Conservation (phyloP, 2,888 invertebrate species). For the Cactoblastis cactorum region DNA sequence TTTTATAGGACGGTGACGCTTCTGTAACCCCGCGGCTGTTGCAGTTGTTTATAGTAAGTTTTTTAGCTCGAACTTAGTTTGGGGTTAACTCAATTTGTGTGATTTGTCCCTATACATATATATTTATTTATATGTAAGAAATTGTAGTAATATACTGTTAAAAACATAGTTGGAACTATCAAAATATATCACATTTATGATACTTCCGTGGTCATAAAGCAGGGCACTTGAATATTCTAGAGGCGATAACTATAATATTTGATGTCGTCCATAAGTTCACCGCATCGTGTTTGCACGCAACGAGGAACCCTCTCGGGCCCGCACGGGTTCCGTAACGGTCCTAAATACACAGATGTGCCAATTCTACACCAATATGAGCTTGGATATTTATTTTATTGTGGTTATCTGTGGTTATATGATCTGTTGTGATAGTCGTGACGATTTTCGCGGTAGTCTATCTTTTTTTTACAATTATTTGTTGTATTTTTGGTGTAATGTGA, state of each 20-base stretch:
- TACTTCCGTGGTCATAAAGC: background rate
- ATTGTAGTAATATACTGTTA: too few relatives aligned
- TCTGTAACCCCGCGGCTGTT: too few relatives aligned
- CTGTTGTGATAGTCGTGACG: background rate
- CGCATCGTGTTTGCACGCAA: background rate
- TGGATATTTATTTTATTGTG: constrained; percentile 2
- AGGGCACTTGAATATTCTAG: background rate
- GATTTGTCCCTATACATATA: too few relatives aligned
- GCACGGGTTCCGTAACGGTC: background rate
- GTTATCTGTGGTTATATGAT: background rate
- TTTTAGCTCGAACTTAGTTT: too few relatives aligned
- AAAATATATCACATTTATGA: too few relatives aligned
- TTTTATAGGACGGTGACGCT: too few relatives aligned
- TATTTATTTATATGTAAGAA: too few relatives aligned
- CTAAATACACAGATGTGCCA: constrained; percentile 6
- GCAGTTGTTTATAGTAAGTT: too few relatives aligned
- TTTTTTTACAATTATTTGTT: too few relatives aligned
- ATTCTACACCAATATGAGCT: background rate
- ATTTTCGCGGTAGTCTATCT: background rate
- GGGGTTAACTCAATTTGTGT: too few relatives aligned
- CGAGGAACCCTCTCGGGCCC: background rate
- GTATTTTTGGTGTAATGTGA: too few relatives aligned
- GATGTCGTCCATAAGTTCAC: background rate
- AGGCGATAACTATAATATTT: background rate
- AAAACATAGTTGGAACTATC: too few relatives aligned